Conservation (phyloP, 2,113 vertebrate genomes). For the Sakesphorus luctuosus region DNA sequence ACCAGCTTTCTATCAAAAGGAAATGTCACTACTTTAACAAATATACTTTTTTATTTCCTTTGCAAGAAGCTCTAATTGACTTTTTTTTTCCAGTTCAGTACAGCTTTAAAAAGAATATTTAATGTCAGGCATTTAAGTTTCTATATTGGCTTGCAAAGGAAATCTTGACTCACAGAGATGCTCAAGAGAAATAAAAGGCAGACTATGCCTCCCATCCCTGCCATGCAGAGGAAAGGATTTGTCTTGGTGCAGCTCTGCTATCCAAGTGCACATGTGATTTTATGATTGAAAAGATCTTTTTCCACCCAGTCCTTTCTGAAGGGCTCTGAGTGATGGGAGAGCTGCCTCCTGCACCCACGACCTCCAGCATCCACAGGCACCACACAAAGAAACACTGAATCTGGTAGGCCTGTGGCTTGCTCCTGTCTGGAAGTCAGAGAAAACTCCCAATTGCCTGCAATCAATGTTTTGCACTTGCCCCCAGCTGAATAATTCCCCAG, state of each 20-base stretch:
- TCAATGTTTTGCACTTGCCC: background rate
- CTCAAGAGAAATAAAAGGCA: background rate
- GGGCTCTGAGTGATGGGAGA: background rate
- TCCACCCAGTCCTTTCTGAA: background rate
- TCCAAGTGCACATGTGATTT: background rate
- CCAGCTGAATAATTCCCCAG: background rate
- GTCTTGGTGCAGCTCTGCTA: background rate
- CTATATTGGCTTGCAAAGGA: background rate
- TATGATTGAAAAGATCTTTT: background rate
- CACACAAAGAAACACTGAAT: background rate
- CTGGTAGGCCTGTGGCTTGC: background rate
- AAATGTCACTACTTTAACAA: conserved; percentile 56
- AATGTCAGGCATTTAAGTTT: conserved; percentile 53
- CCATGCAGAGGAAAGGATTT: background rate
- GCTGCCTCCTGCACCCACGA: background rate
- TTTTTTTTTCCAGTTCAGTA: background rate
- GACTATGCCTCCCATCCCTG: background rate
- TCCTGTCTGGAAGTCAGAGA: background rate
- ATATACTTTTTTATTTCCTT: conserved; percentile 19
- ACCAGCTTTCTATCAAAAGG: conserved; percentile 36
- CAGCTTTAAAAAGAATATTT: conserved; percentile 53
- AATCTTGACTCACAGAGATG: background rate
- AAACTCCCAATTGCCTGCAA: background rate
- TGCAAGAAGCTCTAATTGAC: conserved; percentile 41
- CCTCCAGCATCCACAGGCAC: background rate